Evolutionary conservation across 2,113 vertebrate genomes (phyloP), one percentile per base, ranked within the genome.

Genomic region (Sakesphorus luctuosus): DNA sequence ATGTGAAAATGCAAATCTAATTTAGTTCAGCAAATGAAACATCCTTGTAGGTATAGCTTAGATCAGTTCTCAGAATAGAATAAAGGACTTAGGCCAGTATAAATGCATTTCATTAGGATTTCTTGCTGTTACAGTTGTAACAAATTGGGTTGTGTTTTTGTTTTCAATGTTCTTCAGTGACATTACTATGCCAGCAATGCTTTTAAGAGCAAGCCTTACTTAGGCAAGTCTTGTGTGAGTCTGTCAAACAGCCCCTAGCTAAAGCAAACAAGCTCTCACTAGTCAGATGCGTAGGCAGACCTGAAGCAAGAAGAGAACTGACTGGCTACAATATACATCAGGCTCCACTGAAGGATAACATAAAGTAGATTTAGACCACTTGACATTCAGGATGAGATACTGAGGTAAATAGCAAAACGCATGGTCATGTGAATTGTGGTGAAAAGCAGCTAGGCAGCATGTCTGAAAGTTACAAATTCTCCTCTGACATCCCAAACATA

Each of bases 101-200:
- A 91, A 87, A 89, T 44, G 80, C 21, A 20, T 58, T 65, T 72
- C 91, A 58, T 49, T 25, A 46, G 77, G 76, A 29, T 17, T 75
- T 87, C 78, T 62, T 94, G 33, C 74, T 65, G 29, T 47, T 87
- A 43, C 16, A 84, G 35, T 61, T 81, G 3, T 81, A 84, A 95
- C 52, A 94, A 75, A 78, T 52, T 6, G 38, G 50, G 73, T 6
- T 89, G 68, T 89, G 83, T 87, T 90, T 87, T 89, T 72, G 68
- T 89, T 89, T 63, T 56, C 65, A 11, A 0, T 55, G 72, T 46
- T 94, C 67, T 90, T 82, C 78, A 38, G 20, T 61, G 96, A 84
- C 93, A 68, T 5, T 87, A 59, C 89, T 84, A 86, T 96, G 95
- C 93, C 91, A 95, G 86, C 68, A 93, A 96, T 92, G 94, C 94